Evolutionary conservation across 2,113 vertebrate species (phyloP).

Genomic region (Saiga tatarica): DNA sequence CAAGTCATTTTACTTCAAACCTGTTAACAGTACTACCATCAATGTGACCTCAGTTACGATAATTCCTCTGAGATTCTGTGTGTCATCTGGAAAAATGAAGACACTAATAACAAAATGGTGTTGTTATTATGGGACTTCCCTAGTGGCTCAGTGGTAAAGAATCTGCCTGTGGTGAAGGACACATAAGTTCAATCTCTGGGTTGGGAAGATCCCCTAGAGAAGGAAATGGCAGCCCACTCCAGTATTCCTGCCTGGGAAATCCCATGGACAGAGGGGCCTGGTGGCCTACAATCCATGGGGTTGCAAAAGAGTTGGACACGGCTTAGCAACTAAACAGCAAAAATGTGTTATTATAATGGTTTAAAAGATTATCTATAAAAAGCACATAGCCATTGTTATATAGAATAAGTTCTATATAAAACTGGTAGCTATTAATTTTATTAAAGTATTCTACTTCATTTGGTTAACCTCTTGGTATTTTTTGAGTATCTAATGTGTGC

Average conservation of each 20-base stretch:
- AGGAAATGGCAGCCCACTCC: background rate
- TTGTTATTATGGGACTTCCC: background rate
- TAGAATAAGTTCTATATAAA: background rate
- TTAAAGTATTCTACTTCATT: background rate
- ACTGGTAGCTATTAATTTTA: background rate
- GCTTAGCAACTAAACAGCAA: background rate
- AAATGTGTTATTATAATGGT: background rate
- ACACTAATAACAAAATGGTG: background rate
- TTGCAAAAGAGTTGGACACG: accelerated
- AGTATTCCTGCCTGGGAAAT: background rate
- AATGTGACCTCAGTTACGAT: background rate
- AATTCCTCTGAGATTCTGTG: background rate
- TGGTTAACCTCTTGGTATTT: background rate
- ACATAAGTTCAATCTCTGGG: background rate
- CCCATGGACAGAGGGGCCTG: background rate
- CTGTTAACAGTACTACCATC: background rate
- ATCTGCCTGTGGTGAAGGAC: background rate
- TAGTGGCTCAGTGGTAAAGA: background rate
- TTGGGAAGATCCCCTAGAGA: background rate
- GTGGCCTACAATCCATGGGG: background rate
- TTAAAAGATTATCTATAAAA: background rate
- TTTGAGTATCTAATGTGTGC: background rate
- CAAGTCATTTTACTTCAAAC: background rate
- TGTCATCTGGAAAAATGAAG: background rate
- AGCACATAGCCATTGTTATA: background rate